These are phyloP conservation scores for Rhagonycha fulva DNA, from an alignment of 2,888 invertebrate species.

Conservation along the genomic window DNA sequence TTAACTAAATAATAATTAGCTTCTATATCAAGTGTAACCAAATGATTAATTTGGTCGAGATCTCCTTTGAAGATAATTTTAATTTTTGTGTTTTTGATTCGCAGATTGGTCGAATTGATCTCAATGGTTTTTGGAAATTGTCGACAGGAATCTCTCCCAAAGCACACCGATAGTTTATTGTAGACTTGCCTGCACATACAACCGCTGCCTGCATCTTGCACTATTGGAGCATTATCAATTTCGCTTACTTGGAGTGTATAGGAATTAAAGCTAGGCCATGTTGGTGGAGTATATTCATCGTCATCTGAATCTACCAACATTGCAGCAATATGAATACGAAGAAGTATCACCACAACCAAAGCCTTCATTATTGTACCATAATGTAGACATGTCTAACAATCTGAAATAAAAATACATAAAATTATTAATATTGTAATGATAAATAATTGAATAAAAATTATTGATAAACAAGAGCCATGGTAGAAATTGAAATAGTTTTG, in stretches of 20 bases:
- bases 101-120: conserved; percentile 52
- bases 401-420: not conserved
- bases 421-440: not conserved
- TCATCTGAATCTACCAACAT: not conserved
- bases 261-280: conserved; percentile 18
- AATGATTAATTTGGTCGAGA: conserved; percentile 50
- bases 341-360: not conserved
- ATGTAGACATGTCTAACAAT: not conserved
- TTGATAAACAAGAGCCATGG: too few relatives aligned
- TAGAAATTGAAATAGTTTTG: too few relatives aligned
- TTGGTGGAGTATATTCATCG: conserved; percentile 21
- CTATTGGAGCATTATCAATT: not conserved
- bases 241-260: not conserved
- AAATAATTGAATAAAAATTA: too few relatives aligned
- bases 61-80: conserved; percentile 54
- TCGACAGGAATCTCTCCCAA: conserved; percentile 59
- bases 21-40: conserved; percentile 59
- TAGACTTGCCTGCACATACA: conserved; percentile 59
- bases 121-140: conserved; percentile 58
- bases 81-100: conserved; percentile 60
- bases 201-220: conserved; percentile 43
- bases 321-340: not conserved
- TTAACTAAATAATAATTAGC: conserved; percentile 59
- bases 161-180: conserved; percentile 56
- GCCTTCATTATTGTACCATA: not conserved